Conservation (phyloP, 2,888 invertebrate species). For the Philhelius pedissequus region DNA sequence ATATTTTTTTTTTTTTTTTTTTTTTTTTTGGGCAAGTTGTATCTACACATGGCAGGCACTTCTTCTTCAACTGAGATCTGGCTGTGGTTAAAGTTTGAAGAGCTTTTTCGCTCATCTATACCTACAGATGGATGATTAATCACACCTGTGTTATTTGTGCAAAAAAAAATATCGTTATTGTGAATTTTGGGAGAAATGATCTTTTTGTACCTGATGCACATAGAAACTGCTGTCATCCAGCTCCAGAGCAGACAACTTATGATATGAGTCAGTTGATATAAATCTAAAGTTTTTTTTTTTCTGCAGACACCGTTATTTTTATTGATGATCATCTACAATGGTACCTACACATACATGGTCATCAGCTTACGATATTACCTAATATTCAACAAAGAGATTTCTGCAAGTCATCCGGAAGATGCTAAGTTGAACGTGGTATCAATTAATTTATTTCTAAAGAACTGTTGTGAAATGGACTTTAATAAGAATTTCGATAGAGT, state of each 20-base stretch:
- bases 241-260: background rate
- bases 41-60: background rate
- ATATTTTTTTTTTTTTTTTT: background rate
- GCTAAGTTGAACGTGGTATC: background rate
- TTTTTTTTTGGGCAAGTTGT: background rate
- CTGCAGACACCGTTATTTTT: background rate
- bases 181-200: background rate
- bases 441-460: too few species aligned
- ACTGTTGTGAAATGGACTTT: too few species aligned
- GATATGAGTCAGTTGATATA: background rate
- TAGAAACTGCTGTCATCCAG: background rate
- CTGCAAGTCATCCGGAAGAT: background rate
- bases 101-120: constrained; percentile 21
- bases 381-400: background rate
- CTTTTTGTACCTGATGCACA: background rate
- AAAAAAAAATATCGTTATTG: background rate
- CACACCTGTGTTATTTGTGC: constrained; percentile 25
- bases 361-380: background rate
- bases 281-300: background rate
- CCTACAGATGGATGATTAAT: constrained; percentile 47
- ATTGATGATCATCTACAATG: background rate
- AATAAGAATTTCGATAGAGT: too few species aligned
- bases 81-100: background rate
- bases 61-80: background rate
- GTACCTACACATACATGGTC: too few species aligned